Evolutionary conservation across 2,113 vertebrate genomes (phyloP).

Genomic region (Echinops telfairi): DNA sequence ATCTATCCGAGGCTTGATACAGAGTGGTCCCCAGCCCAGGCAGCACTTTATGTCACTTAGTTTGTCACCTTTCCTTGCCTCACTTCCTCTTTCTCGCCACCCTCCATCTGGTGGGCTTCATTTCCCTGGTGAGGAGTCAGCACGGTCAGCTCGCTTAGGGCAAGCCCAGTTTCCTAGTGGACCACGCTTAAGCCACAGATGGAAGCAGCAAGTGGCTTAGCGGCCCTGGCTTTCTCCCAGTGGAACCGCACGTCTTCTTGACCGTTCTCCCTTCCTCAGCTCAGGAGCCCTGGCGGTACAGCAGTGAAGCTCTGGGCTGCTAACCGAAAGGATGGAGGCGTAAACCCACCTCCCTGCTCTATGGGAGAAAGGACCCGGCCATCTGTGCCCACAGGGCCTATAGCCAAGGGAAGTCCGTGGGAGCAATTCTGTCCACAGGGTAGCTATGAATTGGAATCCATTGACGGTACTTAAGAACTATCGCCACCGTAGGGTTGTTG

Average conservation of each 20-base stretch:
- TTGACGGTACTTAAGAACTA: background rate
- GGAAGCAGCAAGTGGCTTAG: background rate
- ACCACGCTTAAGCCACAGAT: background rate
- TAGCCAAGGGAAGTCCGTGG: background rate
- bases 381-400: background rate
- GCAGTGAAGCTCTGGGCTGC: too few species aligned
- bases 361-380: background rate
- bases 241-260: background rate
- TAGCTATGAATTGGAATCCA: background rate
- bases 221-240: background rate
- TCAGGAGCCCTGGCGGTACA: background rate
- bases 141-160: background rate
- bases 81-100: background rate
- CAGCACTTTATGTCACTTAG: rapidly evolving
- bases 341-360: background rate
- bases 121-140: background rate
- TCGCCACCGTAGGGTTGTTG: background rate
- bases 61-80: background rate
- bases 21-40: background rate
- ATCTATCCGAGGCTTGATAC: background rate
- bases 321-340: background rate
- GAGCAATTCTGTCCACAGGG: background rate
- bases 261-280: background rate
- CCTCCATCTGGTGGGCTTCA: background rate
- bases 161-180: background rate